Conservation (phyloP, 2,797 vertebrate genomes). For the Carapus acus region DNA sequence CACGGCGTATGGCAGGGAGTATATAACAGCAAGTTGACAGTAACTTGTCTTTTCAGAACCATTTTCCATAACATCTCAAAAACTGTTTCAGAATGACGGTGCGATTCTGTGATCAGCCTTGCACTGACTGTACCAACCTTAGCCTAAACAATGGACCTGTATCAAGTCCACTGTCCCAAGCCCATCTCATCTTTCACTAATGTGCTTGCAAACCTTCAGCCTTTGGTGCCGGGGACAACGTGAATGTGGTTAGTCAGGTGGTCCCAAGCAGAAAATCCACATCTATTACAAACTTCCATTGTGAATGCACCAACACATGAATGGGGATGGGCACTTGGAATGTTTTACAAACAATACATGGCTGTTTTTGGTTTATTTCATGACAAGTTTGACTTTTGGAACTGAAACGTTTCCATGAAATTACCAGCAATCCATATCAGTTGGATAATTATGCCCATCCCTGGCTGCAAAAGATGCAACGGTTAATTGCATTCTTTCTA, state of each 20-base stretch:
- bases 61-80: conserved; percentile 33
- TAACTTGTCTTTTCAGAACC: conserved; percentile 65
- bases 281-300: conserved; percentile 20
- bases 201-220: conserved; percentile 35
- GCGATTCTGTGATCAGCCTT: conserved; percentile 7
- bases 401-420: conserved; percentile 13
- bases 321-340: conserved; percentile 54
- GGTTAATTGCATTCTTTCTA: conserved; percentile 48
- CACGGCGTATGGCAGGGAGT: conserved; percentile 67
- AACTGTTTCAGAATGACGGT: conserved; percentile 26
- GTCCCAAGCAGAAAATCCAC: conserved; percentile 13
- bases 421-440: conserved; percentile 16
- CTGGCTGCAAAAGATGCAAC: conserved; percentile 56
- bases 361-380: no score
- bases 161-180: conserved; percentile 21
- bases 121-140: conserved; percentile 6
- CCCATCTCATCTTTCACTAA: conserved; percentile 10
- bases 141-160: conserved; percentile 8
- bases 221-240: conserved; percentile 6
- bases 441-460: conserved; percentile 48
- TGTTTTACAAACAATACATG: no score
- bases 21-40: conserved; percentile 60
- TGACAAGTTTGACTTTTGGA: background rate
- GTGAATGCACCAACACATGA: conserved; percentile 15
- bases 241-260: conserved; percentile 8